Base-by-base conservation (phyloP, 2,888 invertebrate species). In the Prenolepis imparis region DNA sequence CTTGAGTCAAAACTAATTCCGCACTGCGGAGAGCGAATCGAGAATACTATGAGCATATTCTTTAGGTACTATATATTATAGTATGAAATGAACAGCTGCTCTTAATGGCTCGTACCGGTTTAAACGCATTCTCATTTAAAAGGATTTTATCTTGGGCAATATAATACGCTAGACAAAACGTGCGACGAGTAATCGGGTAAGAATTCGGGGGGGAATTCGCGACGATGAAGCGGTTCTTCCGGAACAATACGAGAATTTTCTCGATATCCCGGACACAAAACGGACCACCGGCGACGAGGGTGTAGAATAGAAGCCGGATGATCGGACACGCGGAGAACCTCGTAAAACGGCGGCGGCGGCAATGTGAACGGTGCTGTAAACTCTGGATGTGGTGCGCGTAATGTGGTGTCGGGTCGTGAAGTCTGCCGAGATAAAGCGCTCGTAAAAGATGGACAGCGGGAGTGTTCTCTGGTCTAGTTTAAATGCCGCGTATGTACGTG, bases 361-460 rank as follows among this genome's bases (percentile, higher is more conserved):
- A 39, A 59, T 66, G 70, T 44, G 84, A 85, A 81, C 84, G 70
- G 12, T 55, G 81, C 75, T 59, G 84, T 85, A 81, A 85, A 85
- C 36, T 81, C 74, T 55, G 41, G 57, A 84, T 70, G 75, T 72
- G 70, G 70, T 64, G 74, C 57, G 73, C 84, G 85, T 85, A 84
- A 85, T 83, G 68, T 84, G 80, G 84, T 85, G 84, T 75, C 70
- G 83, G 80, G 80, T 74, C 80, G 70, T 85, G 80, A 75, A 85
- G 72, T 72, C 81, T 64, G 48, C 59, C 61, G 84, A 84, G 84
- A 86, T 81, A 74, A 75, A 84, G 77, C 66, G 74, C 73, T 84
- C 84, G 84, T 84, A 84, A 84, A 84, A 82, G 80, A 82, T 68
- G 67, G 82, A 72, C 75, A 61, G 32, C 39, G 55, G n/a, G 44